These are phyloP conservation scores for Drosophila seguyi DNA, from an alignment of 1,140 invertebrate species.

Conservation along the genomic window DNA sequence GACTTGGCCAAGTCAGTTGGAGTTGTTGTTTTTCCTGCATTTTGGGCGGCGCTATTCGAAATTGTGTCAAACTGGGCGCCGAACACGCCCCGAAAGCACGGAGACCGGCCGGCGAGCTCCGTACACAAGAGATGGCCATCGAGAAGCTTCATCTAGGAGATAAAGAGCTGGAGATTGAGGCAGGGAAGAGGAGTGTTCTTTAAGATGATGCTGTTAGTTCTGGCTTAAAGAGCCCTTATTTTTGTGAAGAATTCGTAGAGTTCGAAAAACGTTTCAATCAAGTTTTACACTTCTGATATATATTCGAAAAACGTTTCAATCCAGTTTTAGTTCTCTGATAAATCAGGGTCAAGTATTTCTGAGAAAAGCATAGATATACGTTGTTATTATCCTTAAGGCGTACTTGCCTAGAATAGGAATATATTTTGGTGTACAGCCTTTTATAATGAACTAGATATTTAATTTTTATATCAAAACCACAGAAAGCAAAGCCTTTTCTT, in stretches of 20 bases:
- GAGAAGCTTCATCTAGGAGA: neutral
- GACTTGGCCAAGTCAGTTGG: conserved; percentile 13
- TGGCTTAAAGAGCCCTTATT: neutral
- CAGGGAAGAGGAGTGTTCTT: neutral
- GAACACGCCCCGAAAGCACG: conserved; percentile 48
- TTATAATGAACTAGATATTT: neutral
- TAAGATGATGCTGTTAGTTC: neutral
- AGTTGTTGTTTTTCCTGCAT: conserved; percentile 45
- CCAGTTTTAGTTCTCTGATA: too few relatives aligned
- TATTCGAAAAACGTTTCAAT: too few relatives aligned
- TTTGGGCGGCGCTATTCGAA: conserved; percentile 31
- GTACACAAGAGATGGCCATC: neutral
- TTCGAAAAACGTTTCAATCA: too few relatives aligned
- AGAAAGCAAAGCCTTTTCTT: neutral
- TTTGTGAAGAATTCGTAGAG: neutral
- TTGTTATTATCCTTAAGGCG: neutral
- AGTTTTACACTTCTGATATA: neutral
- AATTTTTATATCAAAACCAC: neutral
- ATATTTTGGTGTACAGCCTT: neutral
- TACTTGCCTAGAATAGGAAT: neutral
- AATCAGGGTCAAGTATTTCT: neutral
- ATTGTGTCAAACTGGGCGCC: conserved; percentile 54
- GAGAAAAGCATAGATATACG: neutral
- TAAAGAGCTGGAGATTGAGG: neutral
- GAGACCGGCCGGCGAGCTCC: conserved; percentile 23